Conservation (phyloP, 2,888 invertebrate genomes). For the Latheticus oryzae region DNA sequence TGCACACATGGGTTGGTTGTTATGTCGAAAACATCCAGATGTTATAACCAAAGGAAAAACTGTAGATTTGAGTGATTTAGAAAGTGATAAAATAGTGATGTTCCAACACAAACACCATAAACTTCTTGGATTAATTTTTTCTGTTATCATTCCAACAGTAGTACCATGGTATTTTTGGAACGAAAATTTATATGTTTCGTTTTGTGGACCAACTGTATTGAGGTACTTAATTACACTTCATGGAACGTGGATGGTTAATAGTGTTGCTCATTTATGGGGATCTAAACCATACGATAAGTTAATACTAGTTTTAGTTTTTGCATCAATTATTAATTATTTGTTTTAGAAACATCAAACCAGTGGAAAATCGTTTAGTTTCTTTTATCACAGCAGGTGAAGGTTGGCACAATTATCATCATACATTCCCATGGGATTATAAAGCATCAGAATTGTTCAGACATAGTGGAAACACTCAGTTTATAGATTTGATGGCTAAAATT, state of each 20-base stretch:
- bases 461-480: constrained; percentile 58
- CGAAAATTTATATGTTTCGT: constrained; percentile 78
- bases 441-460: constrained; percentile 75
- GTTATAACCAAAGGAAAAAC: constrained; percentile 84
- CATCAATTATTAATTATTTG: constrained; percentile 5
- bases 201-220: constrained; percentile 81
- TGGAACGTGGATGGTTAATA: constrained; percentile 93
- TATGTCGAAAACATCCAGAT: constrained; percentile 87
- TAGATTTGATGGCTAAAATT: constrained; percentile 62
- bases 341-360: constrained; percentile 79
- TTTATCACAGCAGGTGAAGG: constrained; percentile 84
- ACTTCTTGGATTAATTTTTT: constrained; percentile 45
- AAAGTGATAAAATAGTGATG: constrained; percentile 83
- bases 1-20: constrained; percentile 93
- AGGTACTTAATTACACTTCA: constrained; percentile 85
- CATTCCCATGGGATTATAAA: constrained; percentile 94
- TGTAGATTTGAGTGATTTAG: constrained; percentile 87
- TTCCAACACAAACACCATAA: constrained; percentile 81
- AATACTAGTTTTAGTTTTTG: no score
- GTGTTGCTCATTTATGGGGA: constrained; percentile 93
- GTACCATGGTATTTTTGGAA: constrained; percentile 69
- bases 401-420: constrained; percentile 95
- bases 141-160: constrained; percentile 70
- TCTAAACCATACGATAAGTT: constrained; percentile 90
- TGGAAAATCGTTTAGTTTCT: constrained; percentile 81